Evolutionary conservation across 2,888 invertebrate species (phyloP), one percentile per base, ranked within the genome.

Genomic region (Heliconius charithonia): DNA sequence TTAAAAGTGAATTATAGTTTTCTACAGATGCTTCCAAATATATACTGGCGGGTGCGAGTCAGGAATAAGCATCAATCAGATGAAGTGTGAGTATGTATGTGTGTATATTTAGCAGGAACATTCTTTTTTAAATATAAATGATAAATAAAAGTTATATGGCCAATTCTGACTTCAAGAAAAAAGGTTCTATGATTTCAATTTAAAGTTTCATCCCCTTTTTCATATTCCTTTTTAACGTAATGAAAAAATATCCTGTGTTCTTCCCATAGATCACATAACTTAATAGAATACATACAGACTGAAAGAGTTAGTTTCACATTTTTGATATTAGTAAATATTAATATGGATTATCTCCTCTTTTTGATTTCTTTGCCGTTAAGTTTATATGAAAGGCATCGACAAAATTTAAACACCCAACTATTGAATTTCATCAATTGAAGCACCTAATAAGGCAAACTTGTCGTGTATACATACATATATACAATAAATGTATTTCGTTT

Each of bases 11-110:
- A 70, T 66, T 71, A 78, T 75, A 75, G 77, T 63, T 75, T 75
- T 81, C 75, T 76, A 76, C 75, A 73, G 79, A 72, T 51, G 63
- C 51, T 79, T 79, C 79, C 77, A 75, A 76, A 80, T 74, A 80
- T 80, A 81, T 67, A 79, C 25, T 56, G 22, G 81, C 63, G 70
- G 56, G 56, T 32, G 37, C 32, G 62, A 73, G 25, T 13, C 16
- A 7, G 63, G 7, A 6, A 4, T 27, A 6, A 16, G 27, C 63
- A 16, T 63, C 27, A 27, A 62, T 63, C 25, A 7, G n/a, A 25
- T 62, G 62, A 62, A 62, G 62, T 12, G 13, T 27, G n/a, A 10
- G 9, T 59, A 25, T 10, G 27, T 63, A 16, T 63, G 63, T 27
- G 16, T 63, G 27, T 63, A 27, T 27, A 63, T 27, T 63, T 63